Percentiles rank a stretch among this genome's conserved stretches.
Evolutionary conservation across 2,888 invertebrate species (phyloP).

Genomic region (Gonocerus acuteangulatus): DNA sequence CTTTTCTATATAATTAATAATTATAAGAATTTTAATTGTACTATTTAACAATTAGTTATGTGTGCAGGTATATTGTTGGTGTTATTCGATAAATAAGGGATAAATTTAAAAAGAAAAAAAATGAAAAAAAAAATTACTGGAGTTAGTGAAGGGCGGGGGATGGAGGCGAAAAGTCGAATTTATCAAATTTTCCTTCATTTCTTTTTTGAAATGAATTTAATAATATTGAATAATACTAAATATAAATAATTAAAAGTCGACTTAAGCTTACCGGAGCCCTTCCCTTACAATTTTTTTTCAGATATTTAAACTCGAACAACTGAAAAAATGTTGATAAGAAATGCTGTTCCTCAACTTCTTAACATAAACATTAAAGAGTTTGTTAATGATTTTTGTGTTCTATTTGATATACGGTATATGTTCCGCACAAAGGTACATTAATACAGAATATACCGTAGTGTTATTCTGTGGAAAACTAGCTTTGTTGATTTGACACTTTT

Average conservation of each 20-base stretch:
- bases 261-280: slow-evolving; percentile 14
- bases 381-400: slow-evolving; percentile 23
- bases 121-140: slow-evolving; percentile 10
- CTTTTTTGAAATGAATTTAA: neutral
- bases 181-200: neutral
- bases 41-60: slow-evolving; percentile 37
- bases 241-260: neutral
- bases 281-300: slow-evolving; percentile 14
- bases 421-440: slow-evolving; percentile 26
- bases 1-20: slow-evolving; percentile 42
- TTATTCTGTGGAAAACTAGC: slow-evolving; percentile 25
- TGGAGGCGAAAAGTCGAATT: slow-evolving; percentile 5
- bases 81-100: slow-evolving; percentile 31
- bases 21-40: slow-evolving; percentile 36
- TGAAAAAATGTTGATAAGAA: slow-evolving; percentile 16
- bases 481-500: slow-evolving; percentile 15
- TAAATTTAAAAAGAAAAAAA: slow-evolving; percentile 30
- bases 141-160: slow-evolving; percentile 17
- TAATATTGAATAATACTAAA: neutral
- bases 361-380: slow-evolving; percentile 4
- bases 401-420: slow-evolving; percentile 26
- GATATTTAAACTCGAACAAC: slow-evolving; percentile 12
- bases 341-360: slow-evolving; percentile 24
- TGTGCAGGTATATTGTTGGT: slow-evolving; percentile 37
- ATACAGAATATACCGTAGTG: slow-evolving; percentile 13